These are phyloP conservation scores for Hypolimnas misippus DNA, from an alignment of 2,888 invertebrate genomes.

Conservation along the genomic window DNA sequence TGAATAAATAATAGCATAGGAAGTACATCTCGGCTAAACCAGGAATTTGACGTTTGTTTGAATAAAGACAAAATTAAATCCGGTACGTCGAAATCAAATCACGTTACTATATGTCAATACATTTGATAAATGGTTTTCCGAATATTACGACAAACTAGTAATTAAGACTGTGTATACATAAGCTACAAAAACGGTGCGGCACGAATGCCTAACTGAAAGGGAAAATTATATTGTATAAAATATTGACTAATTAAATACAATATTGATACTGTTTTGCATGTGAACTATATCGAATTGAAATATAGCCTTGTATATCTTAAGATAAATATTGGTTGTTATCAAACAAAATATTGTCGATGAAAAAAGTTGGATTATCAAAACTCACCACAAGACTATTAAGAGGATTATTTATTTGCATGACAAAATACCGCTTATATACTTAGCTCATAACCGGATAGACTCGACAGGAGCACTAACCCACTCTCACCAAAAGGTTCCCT, in stretches of 20 bases:
- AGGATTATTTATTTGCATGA: no score
- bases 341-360: no score
- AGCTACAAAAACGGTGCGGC: neutral
- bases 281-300: no score
- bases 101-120: slow-evolving; percentile 34
- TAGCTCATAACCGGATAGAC: no score
- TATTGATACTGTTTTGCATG: no score
- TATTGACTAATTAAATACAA: neutral
- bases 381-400: no score
- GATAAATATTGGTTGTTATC: no score
- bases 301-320: no score
- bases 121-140: slow-evolving; percentile 40
- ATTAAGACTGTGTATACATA: slow-evolving; percentile 26
- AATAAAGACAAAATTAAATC: slow-evolving; percentile 18
- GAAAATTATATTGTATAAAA: neutral
- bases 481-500: no score
- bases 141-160: slow-evolving; percentile 33
- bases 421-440: no score
- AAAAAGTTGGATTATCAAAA: no score
- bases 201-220: neutral
- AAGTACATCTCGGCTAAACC: neutral
- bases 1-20: neutral
- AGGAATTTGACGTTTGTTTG: neutral
- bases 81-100: slow-evolving; percentile 14
- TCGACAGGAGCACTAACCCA: no score